Conservation (phyloP, 1,140 invertebrate species). For the Philotrypesis tridentata region DNA sequence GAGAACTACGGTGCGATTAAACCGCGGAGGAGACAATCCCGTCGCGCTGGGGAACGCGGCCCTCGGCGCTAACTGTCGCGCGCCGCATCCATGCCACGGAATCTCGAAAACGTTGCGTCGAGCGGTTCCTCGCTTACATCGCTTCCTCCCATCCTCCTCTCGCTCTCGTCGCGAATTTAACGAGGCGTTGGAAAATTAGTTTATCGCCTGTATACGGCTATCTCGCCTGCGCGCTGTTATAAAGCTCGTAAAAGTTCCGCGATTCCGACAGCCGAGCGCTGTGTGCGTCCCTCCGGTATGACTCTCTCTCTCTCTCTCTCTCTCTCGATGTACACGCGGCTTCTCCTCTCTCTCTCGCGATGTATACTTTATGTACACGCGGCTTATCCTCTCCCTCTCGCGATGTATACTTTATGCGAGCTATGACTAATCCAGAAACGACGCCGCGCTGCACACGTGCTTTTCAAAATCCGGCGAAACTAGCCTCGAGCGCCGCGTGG, state of each 20-base stretch:
- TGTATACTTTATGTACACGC: neutral
- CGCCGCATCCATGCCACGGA: neutral
- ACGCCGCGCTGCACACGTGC: neutral
- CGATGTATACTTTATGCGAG: neutral
- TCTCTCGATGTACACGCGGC: too few species aligned
- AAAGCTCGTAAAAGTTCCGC: too few species aligned
- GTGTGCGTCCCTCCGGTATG: too few species aligned
- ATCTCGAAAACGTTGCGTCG: too few species aligned
- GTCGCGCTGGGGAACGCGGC: neutral
- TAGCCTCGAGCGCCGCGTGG: neutral
- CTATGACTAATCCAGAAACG: constrained; percentile 12
- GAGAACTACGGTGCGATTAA: neutral
- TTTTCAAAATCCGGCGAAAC: neutral
- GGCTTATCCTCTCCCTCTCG: too few species aligned
- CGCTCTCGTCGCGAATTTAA: neutral
- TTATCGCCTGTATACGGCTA: neutral
- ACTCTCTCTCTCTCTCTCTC: too few species aligned
- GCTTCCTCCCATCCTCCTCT: too few species aligned
- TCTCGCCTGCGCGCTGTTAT: too few species aligned
- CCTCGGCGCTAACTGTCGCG: neutral
- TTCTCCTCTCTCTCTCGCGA: too few species aligned
- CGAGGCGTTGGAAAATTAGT: neutral
- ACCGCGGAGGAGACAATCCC: too few species aligned
- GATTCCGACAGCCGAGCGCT: too few species aligned
- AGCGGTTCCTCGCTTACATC: too few species aligned